Conservation (phyloP, 35 echinoderm and acorn worm genomes). For the Stichopus chloronotus region DNA sequence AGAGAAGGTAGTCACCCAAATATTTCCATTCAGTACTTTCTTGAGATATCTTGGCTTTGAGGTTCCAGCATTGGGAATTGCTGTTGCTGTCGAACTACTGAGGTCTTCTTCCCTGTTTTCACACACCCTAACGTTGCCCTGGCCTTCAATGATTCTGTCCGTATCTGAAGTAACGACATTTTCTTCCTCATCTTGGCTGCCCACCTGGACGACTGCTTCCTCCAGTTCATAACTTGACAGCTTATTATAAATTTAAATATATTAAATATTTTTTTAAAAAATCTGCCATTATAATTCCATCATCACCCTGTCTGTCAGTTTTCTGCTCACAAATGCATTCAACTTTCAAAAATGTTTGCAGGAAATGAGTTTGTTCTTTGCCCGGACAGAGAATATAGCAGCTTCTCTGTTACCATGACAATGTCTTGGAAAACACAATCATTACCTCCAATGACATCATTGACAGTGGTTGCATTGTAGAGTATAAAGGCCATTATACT, state of each 20-base stretch:
- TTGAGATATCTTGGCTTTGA: conserved; percentile 46
- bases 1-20: conserved; percentile 1
- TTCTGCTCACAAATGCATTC: too few species aligned
- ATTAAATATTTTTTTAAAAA: too few species aligned
- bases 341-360: too few species aligned
- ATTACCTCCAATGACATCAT: too few species aligned
- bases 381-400: too few species aligned
- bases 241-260: background rate
- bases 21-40: conserved; percentile 26
- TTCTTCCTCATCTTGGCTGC: background rate
- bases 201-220: background rate
- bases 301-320: too few species aligned
- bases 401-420: too few species aligned
- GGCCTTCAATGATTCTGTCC: background rate
- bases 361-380: too few species aligned
- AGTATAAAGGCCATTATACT: too few species aligned
- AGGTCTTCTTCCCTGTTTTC: background rate
- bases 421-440: too few species aligned
- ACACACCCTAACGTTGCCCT: background rate
- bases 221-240: conserved; percentile 20
- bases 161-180: background rate
- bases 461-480: too few species aligned
- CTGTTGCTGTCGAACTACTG: background rate
- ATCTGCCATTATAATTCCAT: too few species aligned
- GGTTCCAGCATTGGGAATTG: background rate